Evolutionary conservation across 2,113 vertebrate genomes (phyloP).

Genomic region (Phasianus colchicus): DNA sequence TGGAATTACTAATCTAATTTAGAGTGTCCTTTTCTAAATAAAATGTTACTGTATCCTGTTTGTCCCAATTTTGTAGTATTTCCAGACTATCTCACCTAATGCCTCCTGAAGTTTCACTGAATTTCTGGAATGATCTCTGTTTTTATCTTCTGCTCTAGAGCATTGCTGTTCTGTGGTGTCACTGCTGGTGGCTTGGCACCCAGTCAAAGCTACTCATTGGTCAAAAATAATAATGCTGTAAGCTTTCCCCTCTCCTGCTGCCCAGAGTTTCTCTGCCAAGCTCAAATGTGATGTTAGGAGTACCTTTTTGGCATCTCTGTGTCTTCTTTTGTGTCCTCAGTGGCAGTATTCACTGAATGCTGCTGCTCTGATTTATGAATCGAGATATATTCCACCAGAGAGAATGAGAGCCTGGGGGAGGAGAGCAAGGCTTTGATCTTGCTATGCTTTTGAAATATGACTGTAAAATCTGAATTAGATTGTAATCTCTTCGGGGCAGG

Average conservation of each 20-base stretch:
- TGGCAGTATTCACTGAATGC: neutral
- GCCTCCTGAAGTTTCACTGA: neutral
- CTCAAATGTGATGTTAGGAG: neutral
- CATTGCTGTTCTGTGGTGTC: neutral
- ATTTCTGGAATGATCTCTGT: neutral
- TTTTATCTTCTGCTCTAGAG: neutral
- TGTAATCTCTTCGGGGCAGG: conserved; percentile 51
- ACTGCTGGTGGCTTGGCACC: neutral
- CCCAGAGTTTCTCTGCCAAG: neutral
- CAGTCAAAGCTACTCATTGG: neutral
- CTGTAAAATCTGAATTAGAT: conserved; percentile 68
- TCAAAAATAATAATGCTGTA: neutral
- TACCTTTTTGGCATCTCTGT: neutral
- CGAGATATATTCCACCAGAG: neutral
- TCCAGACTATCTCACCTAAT: neutral
- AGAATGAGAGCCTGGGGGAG: conserved; percentile 49
- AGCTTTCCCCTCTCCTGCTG: neutral
- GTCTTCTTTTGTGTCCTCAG: neutral
- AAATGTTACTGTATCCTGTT: neutral
- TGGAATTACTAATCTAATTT: neutral
- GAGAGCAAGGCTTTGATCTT: conserved; percentile 61
- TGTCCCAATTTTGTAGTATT: neutral
- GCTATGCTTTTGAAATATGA: conserved; percentile 56
- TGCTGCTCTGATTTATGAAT: conserved; percentile 10
- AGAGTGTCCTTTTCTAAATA: neutral